Conservation (phyloP, 2,797 vertebrate species). For the Brachyrhaphis roseni region DNA sequence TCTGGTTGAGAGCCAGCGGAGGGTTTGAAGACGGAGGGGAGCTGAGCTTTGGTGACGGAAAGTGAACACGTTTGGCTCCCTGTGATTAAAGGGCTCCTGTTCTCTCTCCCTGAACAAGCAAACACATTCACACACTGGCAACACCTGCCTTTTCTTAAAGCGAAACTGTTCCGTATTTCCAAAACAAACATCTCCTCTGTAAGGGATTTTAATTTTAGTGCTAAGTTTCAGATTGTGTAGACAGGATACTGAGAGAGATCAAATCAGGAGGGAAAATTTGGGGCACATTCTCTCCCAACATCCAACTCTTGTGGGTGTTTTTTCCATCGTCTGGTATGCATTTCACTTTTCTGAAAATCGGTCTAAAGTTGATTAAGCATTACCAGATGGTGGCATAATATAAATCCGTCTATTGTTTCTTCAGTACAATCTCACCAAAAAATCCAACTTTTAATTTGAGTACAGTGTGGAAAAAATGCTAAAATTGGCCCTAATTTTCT, state of each 20-base stretch:
- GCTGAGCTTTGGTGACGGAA: slow-evolving; percentile 57
- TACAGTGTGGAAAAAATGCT: too few species aligned
- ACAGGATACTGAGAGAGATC: neutral
- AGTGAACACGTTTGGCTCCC: slow-evolving; percentile 59
- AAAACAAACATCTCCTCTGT: too few species aligned
- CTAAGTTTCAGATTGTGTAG: slow-evolving; percentile 1
- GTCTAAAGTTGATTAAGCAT: neutral
- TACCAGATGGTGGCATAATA: neutral
- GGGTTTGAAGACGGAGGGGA: slow-evolving; percentile 37
- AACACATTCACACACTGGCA: slow-evolving; percentile 9
- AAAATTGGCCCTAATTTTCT: too few species aligned
- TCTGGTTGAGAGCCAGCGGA: slow-evolving; percentile 31
- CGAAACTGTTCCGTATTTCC: neutral
- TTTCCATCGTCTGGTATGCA: slow-evolving; percentile 5
- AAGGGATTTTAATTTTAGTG: neutral
- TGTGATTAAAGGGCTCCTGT: slow-evolving; percentile 65
- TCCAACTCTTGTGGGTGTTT: neutral
- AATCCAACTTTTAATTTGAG: neutral
- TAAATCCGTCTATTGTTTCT: neutral
- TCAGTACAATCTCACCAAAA: neutral
- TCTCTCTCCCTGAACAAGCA: slow-evolving; percentile 29
- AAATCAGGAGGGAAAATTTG: neutral
- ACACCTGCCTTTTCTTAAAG: slow-evolving; percentile 23
- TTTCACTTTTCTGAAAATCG: neutral
- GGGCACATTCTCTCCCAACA: neutral